Evolutionary conservation across 1,140 invertebrate species (phyloP).

Genomic region (Odontomachus brunneus): DNA sequence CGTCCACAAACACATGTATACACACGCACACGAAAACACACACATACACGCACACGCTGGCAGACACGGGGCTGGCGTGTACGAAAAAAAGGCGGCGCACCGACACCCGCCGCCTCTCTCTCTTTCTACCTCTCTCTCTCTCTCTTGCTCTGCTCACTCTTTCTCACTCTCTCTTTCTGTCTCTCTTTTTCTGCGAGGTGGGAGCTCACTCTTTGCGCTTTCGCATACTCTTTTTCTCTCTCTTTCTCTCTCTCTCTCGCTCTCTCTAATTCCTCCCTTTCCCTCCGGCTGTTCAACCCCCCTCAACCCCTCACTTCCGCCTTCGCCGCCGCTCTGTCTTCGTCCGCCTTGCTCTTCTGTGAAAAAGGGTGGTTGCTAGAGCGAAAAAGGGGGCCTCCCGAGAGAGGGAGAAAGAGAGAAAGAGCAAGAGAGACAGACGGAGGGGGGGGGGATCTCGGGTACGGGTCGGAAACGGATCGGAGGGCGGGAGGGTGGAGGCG

Average conservation of each 20-base stretch:
- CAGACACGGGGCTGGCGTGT: constrained; percentile 71
- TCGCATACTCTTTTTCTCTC: constrained; percentile 1
- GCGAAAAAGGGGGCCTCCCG: constrained; percentile 73
- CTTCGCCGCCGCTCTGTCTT: constrained; percentile 55
- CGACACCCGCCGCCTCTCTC: constrained; percentile 58
- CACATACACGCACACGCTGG: constrained; percentile 54
- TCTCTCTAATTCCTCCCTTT: constrained; percentile 43
- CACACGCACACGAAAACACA: neutral
- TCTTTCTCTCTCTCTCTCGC: constrained; percentile 38
- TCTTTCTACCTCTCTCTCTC: constrained; percentile 45
- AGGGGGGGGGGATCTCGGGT: constrained; percentile 37
- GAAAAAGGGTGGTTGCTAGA: constrained; percentile 74
- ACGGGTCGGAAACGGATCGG: neutral
- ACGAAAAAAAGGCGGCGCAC: constrained; percentile 75
- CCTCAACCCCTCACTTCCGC: constrained; percentile 33
- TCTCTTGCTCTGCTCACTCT: constrained; percentile 38
- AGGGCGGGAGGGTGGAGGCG: constrained; percentile 16
- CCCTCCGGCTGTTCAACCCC: constrained; percentile 33
- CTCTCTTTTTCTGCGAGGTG: neutral
- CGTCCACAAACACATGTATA: too few species aligned
- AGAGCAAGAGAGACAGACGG: constrained; percentile 40
- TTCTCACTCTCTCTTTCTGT: constrained; percentile 21
- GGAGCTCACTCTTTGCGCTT: neutral
- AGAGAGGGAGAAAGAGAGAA: constrained; percentile 20
- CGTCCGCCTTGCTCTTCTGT: constrained; percentile 63